Evolutionary conservation across 2,113 vertebrate species (phyloP).

Genomic region (Talpa occidentalis): DNA sequence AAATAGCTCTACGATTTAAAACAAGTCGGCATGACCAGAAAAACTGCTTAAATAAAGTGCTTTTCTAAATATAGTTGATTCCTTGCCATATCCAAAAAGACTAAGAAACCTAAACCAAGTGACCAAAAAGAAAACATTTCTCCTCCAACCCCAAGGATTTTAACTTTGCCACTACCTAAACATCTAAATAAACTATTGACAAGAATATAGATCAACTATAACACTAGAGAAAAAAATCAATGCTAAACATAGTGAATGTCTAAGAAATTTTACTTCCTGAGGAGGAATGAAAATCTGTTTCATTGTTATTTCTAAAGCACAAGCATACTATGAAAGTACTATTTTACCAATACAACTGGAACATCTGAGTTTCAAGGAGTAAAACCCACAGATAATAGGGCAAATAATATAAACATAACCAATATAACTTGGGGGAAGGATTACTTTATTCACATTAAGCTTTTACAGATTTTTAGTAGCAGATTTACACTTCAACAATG

Average conservation of each 20-base stretch:
- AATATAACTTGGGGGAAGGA: background rate
- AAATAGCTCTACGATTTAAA: slow-evolving; percentile 52
- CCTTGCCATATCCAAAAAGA: background rate
- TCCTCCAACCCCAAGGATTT: background rate
- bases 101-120: slow-evolving; percentile 14
- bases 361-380: background rate
- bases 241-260: background rate
- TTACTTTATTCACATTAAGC: background rate
- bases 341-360: background rate
- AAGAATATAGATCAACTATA: background rate
- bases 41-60: background rate
- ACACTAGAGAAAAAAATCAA: slow-evolving; percentile 2
- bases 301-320: background rate
- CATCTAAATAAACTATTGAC: background rate
- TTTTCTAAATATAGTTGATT: background rate
- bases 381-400: background rate
- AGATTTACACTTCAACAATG: background rate
- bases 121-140: background rate
- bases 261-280: background rate
- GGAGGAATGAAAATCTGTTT: slow-evolving; percentile 9
- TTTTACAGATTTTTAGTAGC: background rate
- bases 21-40: background rate
- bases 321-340: background rate
- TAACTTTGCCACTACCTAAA: slow-evolving; percentile 21
- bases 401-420: background rate